Evolutionary conservation across 2,888 invertebrate genomes (phyloP), one percentile per base, ranked within the genome.

Genomic region (Fabriciana adippe): DNA sequence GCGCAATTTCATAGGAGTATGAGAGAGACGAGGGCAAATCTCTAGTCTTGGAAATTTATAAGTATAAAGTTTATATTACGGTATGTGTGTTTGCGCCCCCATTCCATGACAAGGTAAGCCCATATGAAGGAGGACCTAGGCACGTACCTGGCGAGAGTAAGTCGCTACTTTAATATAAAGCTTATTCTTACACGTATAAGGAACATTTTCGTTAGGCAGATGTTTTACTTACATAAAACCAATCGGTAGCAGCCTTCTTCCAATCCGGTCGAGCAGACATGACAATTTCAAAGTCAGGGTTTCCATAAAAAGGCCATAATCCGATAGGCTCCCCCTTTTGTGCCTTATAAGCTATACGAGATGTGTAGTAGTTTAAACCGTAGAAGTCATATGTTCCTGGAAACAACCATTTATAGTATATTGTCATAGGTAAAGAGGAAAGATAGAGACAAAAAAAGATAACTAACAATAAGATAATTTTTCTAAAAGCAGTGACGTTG

Each of bases 291-390:
- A 70, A 35, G 18, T 68, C 70, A 14, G 16, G 57, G 8, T 66
- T 69, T 3, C 70, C 72, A 11, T n/a, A 18, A 13, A 66, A 13
- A 31, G 66, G 70, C 70, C 69, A 67, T 0, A 5, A 1, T 1
- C 31, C 50, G 0, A 76, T 15, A 11, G 73, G 64, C 45, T 85
- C 85, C 14, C 76, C 85, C 3, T 67, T 74, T 55, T 41, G 73
- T 31, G 76, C 75, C 55, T 53, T 69, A 47, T 82, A 78, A 1
- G 89, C 85, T 48, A 90, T 56, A 35, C 81, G 79, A 1, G 93
- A 87, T 0, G 94, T 92, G 81, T 95, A 96, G 76, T 94, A 93
- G 77, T 95, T 95, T 45, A 95, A 72, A 0, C 93, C 95, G 55
- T 94, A 89, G 81, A 94, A 95, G 78, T 96, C 95, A 6, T 93